Conservation (phyloP, 1,140 invertebrate species). For the Leptopilina boulardi region DNA sequence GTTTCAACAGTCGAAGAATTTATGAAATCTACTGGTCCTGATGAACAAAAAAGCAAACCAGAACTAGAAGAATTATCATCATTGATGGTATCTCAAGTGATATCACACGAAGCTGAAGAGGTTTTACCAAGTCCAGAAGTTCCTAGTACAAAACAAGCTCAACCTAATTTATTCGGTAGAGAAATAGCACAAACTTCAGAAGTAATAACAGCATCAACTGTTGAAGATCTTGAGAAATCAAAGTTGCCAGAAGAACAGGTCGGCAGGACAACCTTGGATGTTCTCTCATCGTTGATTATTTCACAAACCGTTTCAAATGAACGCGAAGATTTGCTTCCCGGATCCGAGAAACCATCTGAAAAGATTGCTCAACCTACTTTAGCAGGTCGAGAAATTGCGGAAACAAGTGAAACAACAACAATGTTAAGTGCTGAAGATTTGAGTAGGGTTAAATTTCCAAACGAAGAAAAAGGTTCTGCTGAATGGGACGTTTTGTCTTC, state of each 20-base stretch:
- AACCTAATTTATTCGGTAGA: constrained; percentile 50
- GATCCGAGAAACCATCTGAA: constrained; percentile 48
- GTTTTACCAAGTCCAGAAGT: constrained; percentile 48
- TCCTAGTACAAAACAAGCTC: constrained; percentile 45
- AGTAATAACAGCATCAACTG: constrained; percentile 53
- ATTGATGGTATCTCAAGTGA: constrained; percentile 50
- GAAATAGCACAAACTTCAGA: constrained; percentile 60
- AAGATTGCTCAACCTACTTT: constrained; percentile 47
- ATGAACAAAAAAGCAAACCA: constrained; percentile 53
- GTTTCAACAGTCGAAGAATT: constrained; percentile 46
- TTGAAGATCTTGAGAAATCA: constrained; percentile 46
- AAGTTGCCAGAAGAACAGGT: constrained; percentile 46
- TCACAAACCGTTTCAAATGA: constrained; percentile 53
- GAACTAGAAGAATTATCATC: constrained; percentile 53
- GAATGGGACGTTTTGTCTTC: constrained; percentile 60
- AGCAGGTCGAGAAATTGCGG: constrained; percentile 46
- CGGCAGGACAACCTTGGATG: constrained; percentile 46
- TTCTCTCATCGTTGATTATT: constrained; percentile 47
- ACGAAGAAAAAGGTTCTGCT: constrained; percentile 60
- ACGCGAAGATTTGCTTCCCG: constrained; percentile 50
- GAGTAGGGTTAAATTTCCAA: constrained; percentile 40
- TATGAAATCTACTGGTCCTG: constrained; percentile 42
- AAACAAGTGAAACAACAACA: constrained; percentile 58
- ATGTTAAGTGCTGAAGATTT: constrained; percentile 49
- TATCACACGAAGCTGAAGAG: constrained; percentile 56